phyloP scores from a whole-genome alignment of 2,888 invertebrate species.

The Hemistola chrysoprasaria region DNA sequence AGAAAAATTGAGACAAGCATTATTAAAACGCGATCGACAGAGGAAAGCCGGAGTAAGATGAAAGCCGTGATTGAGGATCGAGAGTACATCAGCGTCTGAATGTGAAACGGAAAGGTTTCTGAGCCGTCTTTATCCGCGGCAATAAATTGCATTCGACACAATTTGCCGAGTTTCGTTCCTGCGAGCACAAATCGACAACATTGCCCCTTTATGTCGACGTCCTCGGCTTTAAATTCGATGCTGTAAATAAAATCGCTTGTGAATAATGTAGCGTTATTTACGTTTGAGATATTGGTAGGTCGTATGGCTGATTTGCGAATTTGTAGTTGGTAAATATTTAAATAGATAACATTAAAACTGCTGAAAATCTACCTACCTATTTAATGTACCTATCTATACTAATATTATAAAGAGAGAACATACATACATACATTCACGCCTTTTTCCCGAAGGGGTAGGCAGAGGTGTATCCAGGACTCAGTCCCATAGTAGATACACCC shows the following conservation, averaged over 20 bases:
- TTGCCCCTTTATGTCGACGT: constrained; percentile 25
- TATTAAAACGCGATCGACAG: constrained; percentile 34
- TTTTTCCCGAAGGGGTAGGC: no score
- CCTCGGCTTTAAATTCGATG: constrained; percentile 9
- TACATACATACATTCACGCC: no score
- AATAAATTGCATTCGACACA: constrained; percentile 51
- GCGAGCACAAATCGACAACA: constrained; percentile 25
- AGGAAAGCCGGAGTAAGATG: constrained; percentile 10
- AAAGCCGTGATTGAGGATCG: constrained; percentile 41
- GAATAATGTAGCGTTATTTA: no score
- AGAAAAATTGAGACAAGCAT: constrained; percentile 24
- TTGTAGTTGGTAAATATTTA: no score
- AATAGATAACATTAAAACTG: no score
- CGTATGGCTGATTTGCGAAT: no score
- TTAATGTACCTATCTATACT: no score
- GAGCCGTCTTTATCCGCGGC: constrained; percentile 40
- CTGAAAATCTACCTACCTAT: no score
- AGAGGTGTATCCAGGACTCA: no score
- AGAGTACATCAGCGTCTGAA: constrained; percentile 39
- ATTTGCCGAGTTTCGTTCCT: constrained; percentile 41
- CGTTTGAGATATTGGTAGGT: no score
- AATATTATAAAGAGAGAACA: no score
- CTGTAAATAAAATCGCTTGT: constrained; percentile 12
- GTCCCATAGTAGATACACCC: no score
- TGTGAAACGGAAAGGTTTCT: constrained; percentile 30